Conservation (phyloP, 2,797 vertebrate genomes). For the Protonibea diacanthus region DNA sequence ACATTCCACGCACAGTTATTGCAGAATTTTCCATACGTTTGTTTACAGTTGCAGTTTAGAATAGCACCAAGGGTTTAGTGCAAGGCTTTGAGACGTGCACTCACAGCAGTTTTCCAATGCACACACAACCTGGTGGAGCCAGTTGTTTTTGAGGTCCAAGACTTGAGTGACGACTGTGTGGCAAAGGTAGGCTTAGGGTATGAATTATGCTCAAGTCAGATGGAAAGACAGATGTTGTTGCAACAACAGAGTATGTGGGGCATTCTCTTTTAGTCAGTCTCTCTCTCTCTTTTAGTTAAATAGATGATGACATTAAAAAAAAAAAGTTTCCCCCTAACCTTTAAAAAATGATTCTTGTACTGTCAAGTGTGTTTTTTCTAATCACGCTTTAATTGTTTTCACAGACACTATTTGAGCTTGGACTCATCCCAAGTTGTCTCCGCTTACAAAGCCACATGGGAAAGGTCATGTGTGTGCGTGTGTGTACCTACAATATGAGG, state of each 20-base stretch:
- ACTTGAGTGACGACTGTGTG: constrained; percentile 50
- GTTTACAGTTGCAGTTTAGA: constrained; percentile 67
- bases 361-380: constrained; percentile 18
- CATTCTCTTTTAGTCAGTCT: constrained; percentile 2
- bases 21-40: constrained; percentile 56
- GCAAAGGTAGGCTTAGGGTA: constrained; percentile 27
- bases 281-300: background rate
- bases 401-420: constrained; percentile 44
- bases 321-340: background rate
- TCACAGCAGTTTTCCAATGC: constrained; percentile 31
- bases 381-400: constrained; percentile 37
- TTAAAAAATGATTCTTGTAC: constrained; percentile 3
- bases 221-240: constrained; percentile 30
- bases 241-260: constrained; percentile 6
- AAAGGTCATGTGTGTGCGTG: constrained; percentile 32
- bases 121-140: constrained; percentile 37
- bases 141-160: constrained; percentile 41
- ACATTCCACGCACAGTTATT: constrained; percentile 48
- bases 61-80: constrained; percentile 47
- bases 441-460: constrained; percentile 21
- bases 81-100: constrained; percentile 35
- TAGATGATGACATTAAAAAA: background rate
- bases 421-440: constrained; percentile 40
- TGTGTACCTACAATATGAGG: constrained; percentile 2
- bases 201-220: constrained; percentile 43